Base-by-base conservation (phyloP, 2,888 invertebrate genomes). In the Helleia helle region DNA sequence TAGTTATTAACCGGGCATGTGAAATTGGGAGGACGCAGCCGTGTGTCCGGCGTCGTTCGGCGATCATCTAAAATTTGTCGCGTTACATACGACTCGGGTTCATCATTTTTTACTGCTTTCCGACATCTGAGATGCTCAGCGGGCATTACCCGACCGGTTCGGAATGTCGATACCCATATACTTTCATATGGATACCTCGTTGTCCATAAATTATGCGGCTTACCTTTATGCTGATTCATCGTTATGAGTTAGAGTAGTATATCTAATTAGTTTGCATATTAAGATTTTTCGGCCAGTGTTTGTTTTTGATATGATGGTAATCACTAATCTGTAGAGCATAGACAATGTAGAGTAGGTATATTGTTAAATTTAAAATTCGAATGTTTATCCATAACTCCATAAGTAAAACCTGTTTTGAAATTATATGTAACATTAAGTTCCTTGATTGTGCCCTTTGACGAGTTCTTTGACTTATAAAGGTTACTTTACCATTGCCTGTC, bases 1-100 rank as follows among this genome's bases (percentile, higher is more conserved):
- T 65, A 63, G 63, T 57, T 73, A 69, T 71, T 65, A 73, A 59
- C 60, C 72, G 66, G 54, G 59, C 66, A 58, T 55, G 62, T 65
- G 56, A 63, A 67, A 68, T 56, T 56, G 67, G 58, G 54, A 51
- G 52, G 54, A 47, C 55, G 52, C 58, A 48, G 50, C 56, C 59
- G 53, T 46, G 49, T 48, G 52, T 50, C 50, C 51, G 52, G 50
- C 53, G 54, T 56, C 49, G 49, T 57, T 55, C 52, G 44, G 53
- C 52, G 61, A 59, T 67, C 75, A 63, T 71, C 69, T 71, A 55
- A 58, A 75, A 65, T 71, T 65, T 71, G 76, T 76, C 74, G 75
- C 64, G 53, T 72, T 65, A 65, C 65, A 14, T 25, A 9, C 13
- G 70, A 66, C 71, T 56, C 65, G 62, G 68, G 70, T 71, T 52